Evolutionary conservation across 2,113 vertebrate species (phyloP), one percentile per base, ranked within the genome.

Genomic region (Notiomystis cincta): DNA sequence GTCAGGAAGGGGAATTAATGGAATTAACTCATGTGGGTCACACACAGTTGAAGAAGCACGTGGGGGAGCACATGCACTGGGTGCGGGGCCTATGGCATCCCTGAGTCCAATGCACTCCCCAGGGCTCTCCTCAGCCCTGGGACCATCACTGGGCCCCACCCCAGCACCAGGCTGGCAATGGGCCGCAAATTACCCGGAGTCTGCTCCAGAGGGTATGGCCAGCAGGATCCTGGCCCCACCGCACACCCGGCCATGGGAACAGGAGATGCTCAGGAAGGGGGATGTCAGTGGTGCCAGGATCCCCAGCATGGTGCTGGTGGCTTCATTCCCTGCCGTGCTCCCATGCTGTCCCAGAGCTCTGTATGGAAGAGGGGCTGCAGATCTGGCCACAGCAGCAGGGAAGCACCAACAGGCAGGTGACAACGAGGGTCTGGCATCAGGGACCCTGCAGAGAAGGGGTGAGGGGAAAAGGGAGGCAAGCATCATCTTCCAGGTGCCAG

Each of bases 61-160:
- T 18, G 13, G 22, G 4, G 22, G 24, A 16, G 10, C 12, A 31
- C 45, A 33, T 0, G 0, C 10, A 25, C 6, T 0, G 0, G 50
- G 13, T 27, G 23, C 19, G n/a, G 10, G 53, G 19, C 11, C 18
- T 19, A 54, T 10, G 33, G 30, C n/a, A 71, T 1, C 37, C 42
- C 53, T 1, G 2, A 71, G 45, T 13, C 30, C 35, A 23, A 8
- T 1, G 1, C 28, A 5, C 37, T 37, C 13, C n/a, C 30, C 4
- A 4, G 8, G 37, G 25, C 61, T 4, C 6, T 42, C 44, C 50
- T 81, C 51, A 56, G 50, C 62, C 28, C 35, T 24, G 23, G 22
- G 78, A n/a, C 33, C 48, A 10, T 1, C 7, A 1, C 42, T 27
- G 35, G 6, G 38, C 25, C 24, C 51, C 40, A 10, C 38, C 38